Conservation (phyloP, 30 jellyfish, hydroid and myxozoan species). For the Nemopilema nomurai region DNA sequence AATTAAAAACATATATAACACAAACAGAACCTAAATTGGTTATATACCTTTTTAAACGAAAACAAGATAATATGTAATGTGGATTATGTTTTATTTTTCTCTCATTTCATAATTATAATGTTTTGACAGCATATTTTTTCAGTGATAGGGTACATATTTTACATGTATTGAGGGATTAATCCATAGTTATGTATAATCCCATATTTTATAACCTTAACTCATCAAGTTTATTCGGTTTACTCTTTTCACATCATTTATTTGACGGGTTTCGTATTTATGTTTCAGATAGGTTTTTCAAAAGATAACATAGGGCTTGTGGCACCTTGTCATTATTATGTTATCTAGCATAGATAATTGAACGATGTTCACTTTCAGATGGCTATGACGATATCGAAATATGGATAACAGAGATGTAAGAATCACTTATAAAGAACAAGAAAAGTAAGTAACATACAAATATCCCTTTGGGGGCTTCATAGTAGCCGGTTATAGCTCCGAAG, state of each 20-base stretch:
- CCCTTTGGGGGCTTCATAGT: neutral
- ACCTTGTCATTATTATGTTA: neutral
- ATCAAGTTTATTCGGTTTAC: neutral
- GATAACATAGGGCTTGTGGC: neutral
- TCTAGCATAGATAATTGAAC: neutral
- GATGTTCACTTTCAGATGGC: neutral
- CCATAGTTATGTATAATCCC: neutral
- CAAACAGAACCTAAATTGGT: neutral
- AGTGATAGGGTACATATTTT: neutral
- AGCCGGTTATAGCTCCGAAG: neutral
- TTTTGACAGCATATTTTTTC: neutral
- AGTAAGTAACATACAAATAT: neutral
- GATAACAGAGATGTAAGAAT: neutral
- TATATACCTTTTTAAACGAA: neutral
- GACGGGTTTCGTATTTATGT: neutral
- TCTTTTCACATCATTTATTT: neutral
- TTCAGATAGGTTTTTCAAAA: neutral
- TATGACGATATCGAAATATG: neutral
- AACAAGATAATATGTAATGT: neutral
- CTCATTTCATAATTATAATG: neutral
- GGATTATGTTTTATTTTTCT: neutral
- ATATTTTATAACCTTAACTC: neutral
- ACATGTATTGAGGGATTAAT: neutral
- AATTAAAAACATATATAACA: neutral
- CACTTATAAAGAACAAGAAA: neutral